Base-by-base conservation (phyloP, 1,140 invertebrate species). In the Colletes gigas region DNA sequence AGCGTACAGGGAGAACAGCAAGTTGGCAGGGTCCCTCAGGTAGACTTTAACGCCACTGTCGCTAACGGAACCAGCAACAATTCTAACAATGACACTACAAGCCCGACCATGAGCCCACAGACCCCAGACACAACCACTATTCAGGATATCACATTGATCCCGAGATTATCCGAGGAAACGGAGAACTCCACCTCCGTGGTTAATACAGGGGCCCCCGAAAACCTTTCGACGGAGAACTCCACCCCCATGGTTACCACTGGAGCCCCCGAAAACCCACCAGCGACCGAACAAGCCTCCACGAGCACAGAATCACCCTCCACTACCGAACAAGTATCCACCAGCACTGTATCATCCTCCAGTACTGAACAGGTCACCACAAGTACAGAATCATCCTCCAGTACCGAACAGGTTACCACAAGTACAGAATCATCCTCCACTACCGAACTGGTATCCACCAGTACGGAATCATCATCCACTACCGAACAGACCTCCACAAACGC, bases 41-140 rank as follows among this genome's bases (percentile, higher is more conserved):
- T 93, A 91, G 90, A 90, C 72, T 66, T 78, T 85, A 91, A 88
- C 89, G 83, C 83, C 82, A 90, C 84, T 67, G 88, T 73, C 82
- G 66, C 81, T 88, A 90, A 89, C 82, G 89, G 76, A 75, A 80
- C 81, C 88, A 89, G 88, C 81, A 87, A 84, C 39, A 87, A 79
- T 83, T 81, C 80, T 87, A 90, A 91, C 85, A 89, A 90, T 88
- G 88, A 91, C 84, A 89, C 78, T 66, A 79, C 78, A 84, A 88
- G 83, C 30, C 85, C 86, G 41, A 83, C 69, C 75, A 66, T 81
- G 80, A 83, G 84, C 82, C 66, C 88, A 75, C 85, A 83, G 71
- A 85, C 81, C 66, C 83, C 85, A 81, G 80, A 84, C 75, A 88
- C 82, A 55, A 78, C 76, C 60, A 83, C 70, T 63, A 81, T 67